phyloP scores from a whole-genome alignment of 2,888 invertebrate genomes.

The Tuta absoluta region DNA sequence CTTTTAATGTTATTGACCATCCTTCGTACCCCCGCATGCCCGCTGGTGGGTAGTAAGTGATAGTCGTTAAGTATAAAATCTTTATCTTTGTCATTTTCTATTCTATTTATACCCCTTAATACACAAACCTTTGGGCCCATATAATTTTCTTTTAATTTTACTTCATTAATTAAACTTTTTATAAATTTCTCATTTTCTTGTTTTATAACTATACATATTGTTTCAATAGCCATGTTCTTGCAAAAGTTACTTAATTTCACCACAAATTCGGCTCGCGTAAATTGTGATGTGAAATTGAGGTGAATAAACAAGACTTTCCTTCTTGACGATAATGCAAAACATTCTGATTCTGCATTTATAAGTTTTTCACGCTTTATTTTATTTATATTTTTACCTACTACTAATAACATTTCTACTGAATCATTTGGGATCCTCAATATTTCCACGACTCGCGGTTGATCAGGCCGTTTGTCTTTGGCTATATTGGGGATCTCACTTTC shows the following conservation, averaged over 20 bases:
- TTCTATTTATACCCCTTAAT: too few relatives aligned
- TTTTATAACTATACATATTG: slow-evolving; percentile 20
- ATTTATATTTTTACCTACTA: background rate
- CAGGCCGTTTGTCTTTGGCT: slow-evolving; percentile 28
- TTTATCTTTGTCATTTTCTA: too few relatives aligned
- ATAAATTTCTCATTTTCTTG: slow-evolving; percentile 28
- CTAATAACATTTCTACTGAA: slow-evolving; percentile 27
- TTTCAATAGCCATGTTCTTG: slow-evolving; percentile 23
- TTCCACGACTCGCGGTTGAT: slow-evolving; percentile 29
- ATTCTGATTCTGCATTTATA: too few relatives aligned
- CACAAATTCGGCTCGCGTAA: background rate
- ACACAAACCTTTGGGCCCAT: too few relatives aligned
- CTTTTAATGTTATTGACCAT: slow-evolving; percentile 30
- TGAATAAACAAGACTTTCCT: too few relatives aligned
- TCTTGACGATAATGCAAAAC: background rate
- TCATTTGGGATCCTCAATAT: slow-evolving; percentile 24
- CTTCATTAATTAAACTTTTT: too few relatives aligned
- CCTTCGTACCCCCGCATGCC: slow-evolving; percentile 28
- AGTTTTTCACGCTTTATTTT: too few relatives aligned
- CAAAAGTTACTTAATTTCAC: background rate
- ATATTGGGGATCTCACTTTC: too few relatives aligned
- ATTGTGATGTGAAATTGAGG: too few relatives aligned
- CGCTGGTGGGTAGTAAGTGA: slow-evolving; percentile 20
- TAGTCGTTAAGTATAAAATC: too few relatives aligned
- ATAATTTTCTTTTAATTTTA: too few relatives aligned